phyloP scores from a whole-genome alignment of 2,888 invertebrate species.

The Spodoptera picta region DNA sequence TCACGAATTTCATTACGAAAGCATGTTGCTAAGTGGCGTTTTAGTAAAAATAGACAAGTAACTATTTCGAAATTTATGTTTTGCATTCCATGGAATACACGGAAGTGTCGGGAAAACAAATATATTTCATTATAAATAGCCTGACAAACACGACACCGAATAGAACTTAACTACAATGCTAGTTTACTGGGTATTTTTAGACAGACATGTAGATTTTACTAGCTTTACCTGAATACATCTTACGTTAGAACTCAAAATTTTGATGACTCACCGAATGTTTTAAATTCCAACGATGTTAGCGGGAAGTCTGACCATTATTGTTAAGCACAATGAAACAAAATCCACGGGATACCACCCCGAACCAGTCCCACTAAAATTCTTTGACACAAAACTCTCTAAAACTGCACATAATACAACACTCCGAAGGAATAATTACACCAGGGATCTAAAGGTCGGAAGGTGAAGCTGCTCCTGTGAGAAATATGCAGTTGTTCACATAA shows the following conservation, averaged over 20 bases:
- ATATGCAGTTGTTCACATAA: constrained; percentile 82
- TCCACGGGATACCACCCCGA: constrained; percentile 82
- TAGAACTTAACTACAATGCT: constrained; percentile 54
- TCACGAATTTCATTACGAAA: constrained; percentile 9
- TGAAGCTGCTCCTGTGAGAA: constrained; percentile 72
- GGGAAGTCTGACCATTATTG: constrained; percentile 84
- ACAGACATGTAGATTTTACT: constrained; percentile 51
- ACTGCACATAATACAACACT: constrained; percentile 73
- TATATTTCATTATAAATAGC: constrained; percentile 67
- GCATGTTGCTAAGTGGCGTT: constrained; percentile 18
- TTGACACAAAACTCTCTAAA: constrained; percentile 72
- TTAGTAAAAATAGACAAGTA: constrained; percentile 36
- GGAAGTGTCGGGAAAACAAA: constrained; percentile 60
- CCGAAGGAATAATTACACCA: constrained; percentile 64
- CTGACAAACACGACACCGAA: constrained; percentile 58
- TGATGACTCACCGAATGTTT: constrained; percentile 87
- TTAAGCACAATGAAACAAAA: constrained; percentile 77
- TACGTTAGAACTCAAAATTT: constrained; percentile 70
- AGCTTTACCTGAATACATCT: constrained; percentile 38
- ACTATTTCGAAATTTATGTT: constrained; percentile 51
- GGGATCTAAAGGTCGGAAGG: constrained; percentile 66
- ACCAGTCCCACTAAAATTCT: constrained; percentile 76
- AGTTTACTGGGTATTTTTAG: constrained; percentile 62
- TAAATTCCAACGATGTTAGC: constrained; percentile 86
- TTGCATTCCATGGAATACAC: constrained; percentile 55